Evolutionary conservation across 2,888 invertebrate genomes (phyloP), one percentile per base, ranked within the genome.

Genomic region (Diaprepes abbreviatus): DNA sequence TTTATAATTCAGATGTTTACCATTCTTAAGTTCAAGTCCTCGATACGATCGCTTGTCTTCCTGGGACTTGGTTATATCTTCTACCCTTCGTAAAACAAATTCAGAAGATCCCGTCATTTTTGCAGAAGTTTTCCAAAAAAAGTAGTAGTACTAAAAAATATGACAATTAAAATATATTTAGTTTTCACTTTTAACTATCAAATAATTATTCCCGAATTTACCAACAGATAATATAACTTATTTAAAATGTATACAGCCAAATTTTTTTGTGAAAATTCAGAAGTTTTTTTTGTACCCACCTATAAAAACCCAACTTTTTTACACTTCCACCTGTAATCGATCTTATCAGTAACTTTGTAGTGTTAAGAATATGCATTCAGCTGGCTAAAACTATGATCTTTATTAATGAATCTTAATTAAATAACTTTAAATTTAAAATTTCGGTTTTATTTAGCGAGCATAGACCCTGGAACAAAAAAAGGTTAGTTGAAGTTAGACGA

Each of bases 1-100:
- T n/a, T n/a, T n/a, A n/a, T n/a, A n/a, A n/a, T 33, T 33, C 7
- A 33, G 9, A 31, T 28, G 5, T 1, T 59, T 63, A 5, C 92
- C 90, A 86, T 99, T 98, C 6, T 88, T 86, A 28, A 99, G 85
- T 74, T 93, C 87, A 28, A 98, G 83, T 0, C 95, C 96, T 81
- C 97, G 89, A 80, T 98, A 98, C 2, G 86, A 85, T n/a, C 96
- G 85, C 73, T 92, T 91, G 80, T 98, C 98, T 79, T 94, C 93
- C 57, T 90, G 89, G 0, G 96, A 95, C 82, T 97, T 96, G 58
- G 87, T 83, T 31, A 95, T 93, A 74, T 92, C 86, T 71, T 93
- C 87, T 28, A 89, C 86, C 72, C 91, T 80, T 68, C 73, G 63
- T 55, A 73, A 40, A n/a, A 77, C 59, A 48, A 71, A 36, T 48